Evolutionary conservation across 2,888 invertebrate genomes (phyloP).

Genomic region (Deladenus siricidicola): DNA sequence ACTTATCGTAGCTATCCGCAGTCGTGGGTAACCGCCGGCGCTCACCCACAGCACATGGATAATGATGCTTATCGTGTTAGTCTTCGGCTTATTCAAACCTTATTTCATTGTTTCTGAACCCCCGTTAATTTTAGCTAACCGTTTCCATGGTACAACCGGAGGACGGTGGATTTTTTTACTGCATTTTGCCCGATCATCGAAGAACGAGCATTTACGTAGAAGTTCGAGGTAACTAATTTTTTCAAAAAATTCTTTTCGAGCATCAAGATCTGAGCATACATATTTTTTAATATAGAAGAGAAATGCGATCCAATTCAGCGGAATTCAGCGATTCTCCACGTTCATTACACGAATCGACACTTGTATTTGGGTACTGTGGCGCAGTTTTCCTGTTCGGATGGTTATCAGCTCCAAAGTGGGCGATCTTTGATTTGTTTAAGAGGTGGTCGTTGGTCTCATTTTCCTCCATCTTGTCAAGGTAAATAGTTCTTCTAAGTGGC

Average conservation of each 20-base stretch:
- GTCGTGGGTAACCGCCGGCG: slow-evolving; percentile 36
- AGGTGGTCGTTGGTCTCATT: slow-evolving; percentile 33
- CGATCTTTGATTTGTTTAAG: slow-evolving; percentile 24
- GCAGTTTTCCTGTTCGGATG: slow-evolving; percentile 47
- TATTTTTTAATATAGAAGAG: slow-evolving; percentile 27
- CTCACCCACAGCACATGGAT: slow-evolving; percentile 25
- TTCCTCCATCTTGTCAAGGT: slow-evolving; percentile 28
- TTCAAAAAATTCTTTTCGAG: not conserved
- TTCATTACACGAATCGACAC: slow-evolving; percentile 26
- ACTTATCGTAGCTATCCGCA: slow-evolving; percentile 50
- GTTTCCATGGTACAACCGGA: slow-evolving; percentile 72
- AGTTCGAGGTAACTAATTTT: slow-evolving; percentile 31
- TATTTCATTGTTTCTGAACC: slow-evolving; percentile 8
- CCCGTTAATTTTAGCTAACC: slow-evolving; percentile 58
- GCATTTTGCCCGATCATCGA: slow-evolving; percentile 75
- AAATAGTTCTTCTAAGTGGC: not conserved
- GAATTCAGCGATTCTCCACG: slow-evolving; percentile 11
- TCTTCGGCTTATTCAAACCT: not conserved
- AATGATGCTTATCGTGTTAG: slow-evolving; percentile 40
- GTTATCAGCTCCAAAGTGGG: slow-evolving; percentile 30
- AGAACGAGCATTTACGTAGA: slow-evolving; percentile 41
- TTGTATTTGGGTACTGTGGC: slow-evolving; percentile 41
- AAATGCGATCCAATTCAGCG: slow-evolving; percentile 35
- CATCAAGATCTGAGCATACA: not conserved
- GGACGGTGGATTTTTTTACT: slow-evolving; percentile 75